These are phyloP conservation scores for Apteryx owenii DNA, from an alignment of 2,113 vertebrate genomes.

Conservation along the genomic window DNA sequence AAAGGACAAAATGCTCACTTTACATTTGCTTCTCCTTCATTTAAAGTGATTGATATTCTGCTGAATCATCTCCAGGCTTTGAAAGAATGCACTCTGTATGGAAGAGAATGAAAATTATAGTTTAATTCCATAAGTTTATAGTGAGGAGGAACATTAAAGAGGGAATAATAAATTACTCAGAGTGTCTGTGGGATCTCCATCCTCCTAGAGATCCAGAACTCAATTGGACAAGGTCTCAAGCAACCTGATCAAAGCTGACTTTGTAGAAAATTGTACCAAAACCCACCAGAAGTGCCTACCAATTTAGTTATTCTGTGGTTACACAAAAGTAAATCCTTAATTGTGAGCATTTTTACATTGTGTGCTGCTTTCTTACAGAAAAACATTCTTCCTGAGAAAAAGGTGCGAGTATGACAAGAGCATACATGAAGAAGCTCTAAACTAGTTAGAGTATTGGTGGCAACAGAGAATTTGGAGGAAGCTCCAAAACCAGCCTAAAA, in stretches of 20 bases:
- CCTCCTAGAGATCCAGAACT: not conserved
- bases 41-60: not conserved
- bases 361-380: not conserved
- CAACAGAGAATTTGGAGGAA: not conserved
- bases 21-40: fast-evolving
- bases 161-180: not conserved
- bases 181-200: not conserved
- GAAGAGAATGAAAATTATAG: too few relatives aligned
- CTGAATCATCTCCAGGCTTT: not conserved
- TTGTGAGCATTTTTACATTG: not conserved
- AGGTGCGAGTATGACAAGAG: not conserved
- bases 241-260: not conserved
- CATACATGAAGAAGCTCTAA: not conserved
- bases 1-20: not conserved
- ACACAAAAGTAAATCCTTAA: not conserved
- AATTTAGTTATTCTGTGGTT: not conserved
- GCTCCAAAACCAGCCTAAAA: not conserved
- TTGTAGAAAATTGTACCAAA: not conserved
- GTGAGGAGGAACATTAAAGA: not conserved
- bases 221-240: not conserved
- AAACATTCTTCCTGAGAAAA: not conserved
- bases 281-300: not conserved
- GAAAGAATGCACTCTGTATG: too few relatives aligned
- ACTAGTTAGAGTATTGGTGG: not conserved
- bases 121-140: not conserved